These are phyloP conservation scores for Scrobipalpa costella DNA, from an alignment of 2,888 invertebrate genomes.

Conservation along the genomic window DNA sequence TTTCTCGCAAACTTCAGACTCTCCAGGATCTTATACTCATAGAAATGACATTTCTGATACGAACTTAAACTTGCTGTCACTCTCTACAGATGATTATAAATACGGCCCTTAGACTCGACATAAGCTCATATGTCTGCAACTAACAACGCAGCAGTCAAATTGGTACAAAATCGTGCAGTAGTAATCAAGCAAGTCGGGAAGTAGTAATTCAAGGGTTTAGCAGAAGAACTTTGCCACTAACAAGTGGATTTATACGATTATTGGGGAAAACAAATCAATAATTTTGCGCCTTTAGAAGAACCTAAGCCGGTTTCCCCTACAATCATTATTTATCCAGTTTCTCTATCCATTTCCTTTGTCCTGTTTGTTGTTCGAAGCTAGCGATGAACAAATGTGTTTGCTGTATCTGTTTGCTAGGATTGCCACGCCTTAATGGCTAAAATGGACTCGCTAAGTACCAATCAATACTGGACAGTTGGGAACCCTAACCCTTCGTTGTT, in stretches of 20 bases:
- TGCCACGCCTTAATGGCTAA: background rate
- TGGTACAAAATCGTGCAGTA: too few species aligned
- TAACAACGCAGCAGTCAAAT: too few species aligned
- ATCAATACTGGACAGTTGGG: background rate
- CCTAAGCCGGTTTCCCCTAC: constrained; percentile 42
- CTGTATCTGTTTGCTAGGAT: constrained; percentile 40
- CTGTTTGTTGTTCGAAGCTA: constrained; percentile 56
- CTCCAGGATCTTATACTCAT: too few species aligned
- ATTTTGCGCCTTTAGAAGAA: constrained; percentile 43
- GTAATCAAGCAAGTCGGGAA: too few species aligned
- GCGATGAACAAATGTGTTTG: constrained; percentile 61
- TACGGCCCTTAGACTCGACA: too few species aligned
- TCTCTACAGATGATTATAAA: too few species aligned
- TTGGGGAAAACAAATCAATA: constrained; percentile 1
- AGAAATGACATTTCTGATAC: too few species aligned
- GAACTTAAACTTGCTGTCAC: too few species aligned
- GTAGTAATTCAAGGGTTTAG: too few species aligned
- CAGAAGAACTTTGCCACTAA: background rate
- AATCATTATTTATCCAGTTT: constrained; percentile 63
- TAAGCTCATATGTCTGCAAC: too few species aligned
- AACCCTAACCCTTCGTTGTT: background rate
- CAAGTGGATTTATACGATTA: background rate
- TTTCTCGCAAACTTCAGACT: too few species aligned
- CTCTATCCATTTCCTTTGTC: constrained; percentile 63
- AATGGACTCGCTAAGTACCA: background rate